Base-by-base conservation (phyloP, 2,113 vertebrate genomes). In the Alectura lathami region DNA sequence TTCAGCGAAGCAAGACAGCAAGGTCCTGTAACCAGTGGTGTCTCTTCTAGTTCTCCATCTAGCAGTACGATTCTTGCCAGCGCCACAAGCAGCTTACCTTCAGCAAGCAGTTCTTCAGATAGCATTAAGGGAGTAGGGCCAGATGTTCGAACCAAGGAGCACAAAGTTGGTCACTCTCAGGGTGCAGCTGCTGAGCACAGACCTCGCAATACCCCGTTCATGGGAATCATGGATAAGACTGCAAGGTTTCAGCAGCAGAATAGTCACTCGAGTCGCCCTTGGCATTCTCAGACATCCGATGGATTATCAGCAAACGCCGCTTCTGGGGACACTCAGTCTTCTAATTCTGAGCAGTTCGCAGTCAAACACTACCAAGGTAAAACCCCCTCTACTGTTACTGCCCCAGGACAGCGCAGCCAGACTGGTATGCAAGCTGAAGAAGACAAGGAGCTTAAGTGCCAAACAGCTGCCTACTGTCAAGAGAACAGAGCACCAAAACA, bases 191-290 rank as follows among this genome's bases (percentile, higher is more conserved):
- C 96, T 1, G 99, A 99, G 40, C 98, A 98, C 94, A 98, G 99
- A 72, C 98, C 98, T 30, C 98, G 99, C 76, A 98, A 92, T 4
- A 98, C 98, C 2, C 98, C 98, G 0, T 99, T 99, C 76, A 99
- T 99, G 99, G 99, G 99, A 23, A 97, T 99, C 94, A 99, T 96
- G 89, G 99, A 99, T 94, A 99, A 99, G 97, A 99, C 98, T 0
- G 99, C 98, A 0, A 97, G 99, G 86, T 99, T 98, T 83, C 98
- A 99, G 72, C 98, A 97, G 88, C 98, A 98, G 13, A 97, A 85
- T 18, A 72, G 88, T 20, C 97, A 93, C 0, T 67, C 97, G 4
- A 73, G 75, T 77, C 98, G 99, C 67, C 89, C 97, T 56, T 99
- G 99, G 99, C 97, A 98, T 76, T 96, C 98, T 72, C 98, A 98